Evolutionary conservation across 2,888 invertebrate species (phyloP).

Genomic region (Dynastes hyllus): DNA sequence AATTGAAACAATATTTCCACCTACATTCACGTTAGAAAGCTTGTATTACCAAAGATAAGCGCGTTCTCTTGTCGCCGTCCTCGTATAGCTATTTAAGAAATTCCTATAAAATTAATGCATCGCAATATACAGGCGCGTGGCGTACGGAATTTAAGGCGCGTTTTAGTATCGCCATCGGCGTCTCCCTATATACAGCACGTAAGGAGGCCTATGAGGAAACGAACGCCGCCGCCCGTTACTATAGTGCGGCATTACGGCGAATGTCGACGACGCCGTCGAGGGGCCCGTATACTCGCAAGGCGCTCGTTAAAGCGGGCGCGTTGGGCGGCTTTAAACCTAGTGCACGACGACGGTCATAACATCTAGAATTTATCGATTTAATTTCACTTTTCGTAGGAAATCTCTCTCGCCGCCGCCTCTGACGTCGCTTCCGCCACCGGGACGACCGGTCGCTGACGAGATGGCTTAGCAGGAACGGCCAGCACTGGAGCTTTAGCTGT

Average conservation of each 20-base stretch:
- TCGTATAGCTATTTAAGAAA: constrained; percentile 28
- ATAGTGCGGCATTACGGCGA: neutral
- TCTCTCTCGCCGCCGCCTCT: constrained; percentile 31
- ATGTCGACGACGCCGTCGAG: neutral
- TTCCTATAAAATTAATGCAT: constrained; percentile 44
- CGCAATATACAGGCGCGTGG: constrained; percentile 34
- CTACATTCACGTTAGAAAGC: too few relatives aligned
- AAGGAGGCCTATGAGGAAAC: neutral
- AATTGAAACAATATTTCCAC: too few relatives aligned
- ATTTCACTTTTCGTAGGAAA: constrained; percentile 48
- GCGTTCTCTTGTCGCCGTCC: neutral
- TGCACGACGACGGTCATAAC: constrained; percentile 46
- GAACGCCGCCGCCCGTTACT: neutral
- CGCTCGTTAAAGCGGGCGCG: constrained; percentile 39
- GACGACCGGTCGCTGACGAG: neutral
- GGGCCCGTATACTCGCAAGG: constrained; percentile 16
- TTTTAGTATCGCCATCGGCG: constrained; percentile 20
- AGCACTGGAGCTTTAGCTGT: neutral
- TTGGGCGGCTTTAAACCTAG: constrained; percentile 44
- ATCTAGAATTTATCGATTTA: constrained; percentile 49
- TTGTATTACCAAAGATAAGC: too few relatives aligned
- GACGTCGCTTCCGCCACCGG: constrained; percentile 17
- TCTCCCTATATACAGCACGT: neutral
- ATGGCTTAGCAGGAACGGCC: neutral
- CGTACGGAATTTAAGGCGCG: constrained; percentile 14